phyloP scores from a whole-genome alignment of 2,113 vertebrate genomes.

The Mesitornis unicolor region DNA sequence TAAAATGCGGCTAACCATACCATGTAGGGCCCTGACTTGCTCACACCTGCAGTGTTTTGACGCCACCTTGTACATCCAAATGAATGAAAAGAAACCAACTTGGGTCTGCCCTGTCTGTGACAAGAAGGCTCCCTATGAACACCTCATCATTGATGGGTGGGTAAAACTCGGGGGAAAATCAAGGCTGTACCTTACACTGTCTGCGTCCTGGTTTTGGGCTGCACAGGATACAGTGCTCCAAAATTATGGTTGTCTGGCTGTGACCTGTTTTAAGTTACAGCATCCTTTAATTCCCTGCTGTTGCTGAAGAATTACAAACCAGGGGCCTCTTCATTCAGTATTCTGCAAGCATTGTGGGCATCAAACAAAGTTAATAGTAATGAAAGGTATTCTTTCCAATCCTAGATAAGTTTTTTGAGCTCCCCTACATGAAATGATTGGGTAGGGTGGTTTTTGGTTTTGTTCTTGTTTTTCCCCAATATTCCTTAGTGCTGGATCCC shows the following conservation, averaged over 20 bases:
- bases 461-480: accelerated
- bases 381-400: background rate
- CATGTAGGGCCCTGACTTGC: slow-evolving; percentile 93
- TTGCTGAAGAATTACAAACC: background rate
- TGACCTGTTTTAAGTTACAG: background rate
- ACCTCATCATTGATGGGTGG: slow-evolving; percentile 97
- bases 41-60: slow-evolving; percentile 99
- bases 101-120: slow-evolving; percentile 99
- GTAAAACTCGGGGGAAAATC: background rate
- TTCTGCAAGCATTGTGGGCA: background rate
- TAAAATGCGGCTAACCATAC: slow-evolving; percentile 96
- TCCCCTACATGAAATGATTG: background rate
- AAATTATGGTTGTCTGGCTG: background rate
- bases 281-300: background rate
- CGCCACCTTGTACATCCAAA: slow-evolving; percentile 96
- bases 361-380: background rate
- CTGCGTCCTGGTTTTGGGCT: background rate
- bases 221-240: background rate
- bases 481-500: background rate
- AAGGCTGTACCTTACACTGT: background rate
- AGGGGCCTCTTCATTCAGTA: background rate
- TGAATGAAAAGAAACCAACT: slow-evolving; percentile 99
- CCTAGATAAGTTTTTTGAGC: background rate
- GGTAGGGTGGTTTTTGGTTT: too few relatives aligned
- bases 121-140: slow-evolving; percentile 96